Evolutionary conservation across 2,888 invertebrate species (phyloP).

Genomic region (Hydriomena furcata): DNA sequence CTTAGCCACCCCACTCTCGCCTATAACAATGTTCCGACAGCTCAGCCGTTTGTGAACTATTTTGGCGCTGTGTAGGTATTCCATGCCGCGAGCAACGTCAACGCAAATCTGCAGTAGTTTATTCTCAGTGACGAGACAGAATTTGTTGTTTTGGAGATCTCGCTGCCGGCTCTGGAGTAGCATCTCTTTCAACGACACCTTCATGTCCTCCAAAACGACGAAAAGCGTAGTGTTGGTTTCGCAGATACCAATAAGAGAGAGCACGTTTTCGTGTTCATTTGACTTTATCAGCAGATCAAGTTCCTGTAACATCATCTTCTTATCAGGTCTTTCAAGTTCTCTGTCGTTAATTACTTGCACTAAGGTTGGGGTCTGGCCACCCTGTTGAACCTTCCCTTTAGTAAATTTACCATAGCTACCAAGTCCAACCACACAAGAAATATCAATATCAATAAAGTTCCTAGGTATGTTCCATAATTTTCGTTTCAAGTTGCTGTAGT

Average conservation of each 20-base stretch:
- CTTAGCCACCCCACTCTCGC: conserved; percentile 87
- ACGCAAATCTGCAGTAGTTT: conserved; percentile 85
- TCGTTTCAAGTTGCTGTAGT: conserved; percentile 89
- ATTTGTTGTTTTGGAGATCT: conserved; percentile 79
- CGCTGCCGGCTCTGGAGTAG: conserved; percentile 85
- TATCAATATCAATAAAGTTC: conserved; percentile 88
- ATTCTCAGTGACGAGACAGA: conserved; percentile 85
- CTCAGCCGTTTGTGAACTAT: conserved; percentile 90
- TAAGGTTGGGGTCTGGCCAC: conserved; percentile 75
- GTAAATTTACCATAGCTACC: conserved; percentile 92
- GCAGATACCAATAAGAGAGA: conserved; percentile 90
- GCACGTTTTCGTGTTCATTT: conserved; percentile 87
- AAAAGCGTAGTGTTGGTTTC: conserved; percentile 90
- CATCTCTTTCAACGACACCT: conserved; percentile 87
- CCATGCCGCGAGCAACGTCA: conserved; percentile 88
- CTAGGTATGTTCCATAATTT: conserved; percentile 89
- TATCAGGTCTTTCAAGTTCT: conserved; percentile 78
- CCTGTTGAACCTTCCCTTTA: conserved; percentile 86
- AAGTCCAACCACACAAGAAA: conserved; percentile 86
- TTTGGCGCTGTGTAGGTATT: conserved; percentile 86
- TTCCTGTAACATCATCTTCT: conserved; percentile 85
- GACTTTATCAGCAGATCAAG: conserved; percentile 88
- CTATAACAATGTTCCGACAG: conserved; percentile 88
- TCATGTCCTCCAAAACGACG: conserved; percentile 88
- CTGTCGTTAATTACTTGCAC: conserved; percentile 87